Conservation (phyloP, 2,113 vertebrate genomes). For the Gopherus flavomarginatus region DNA sequence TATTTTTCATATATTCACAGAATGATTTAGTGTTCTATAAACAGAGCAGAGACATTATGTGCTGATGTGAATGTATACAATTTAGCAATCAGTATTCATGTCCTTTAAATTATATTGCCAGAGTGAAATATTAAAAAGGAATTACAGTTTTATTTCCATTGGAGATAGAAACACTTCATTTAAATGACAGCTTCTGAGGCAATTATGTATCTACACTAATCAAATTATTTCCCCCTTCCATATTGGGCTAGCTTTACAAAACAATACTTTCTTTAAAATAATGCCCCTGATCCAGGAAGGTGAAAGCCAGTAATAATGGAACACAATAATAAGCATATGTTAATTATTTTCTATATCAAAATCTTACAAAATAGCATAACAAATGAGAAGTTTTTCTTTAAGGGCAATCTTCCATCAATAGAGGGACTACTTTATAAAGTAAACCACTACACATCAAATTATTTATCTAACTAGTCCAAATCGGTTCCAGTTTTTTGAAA, state of each 20-base stretch:
- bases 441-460: not conserved
- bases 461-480: not conserved
- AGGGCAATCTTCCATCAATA: not conserved
- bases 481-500: not conserved
- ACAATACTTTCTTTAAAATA: slow-evolving; percentile 39
- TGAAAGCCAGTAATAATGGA: not conserved
- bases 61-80: slow-evolving; percentile 39
- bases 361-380: not conserved
- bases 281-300: not conserved
- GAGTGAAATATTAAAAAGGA: slow-evolving; percentile 58
- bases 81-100: slow-evolving; percentile 54
- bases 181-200: slow-evolving; percentile 54
- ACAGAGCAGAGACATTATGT: not conserved
- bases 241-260: slow-evolving; percentile 11
- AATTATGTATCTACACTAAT: slow-evolving; percentile 58
- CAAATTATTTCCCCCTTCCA: not conserved
- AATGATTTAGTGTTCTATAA: slow-evolving; percentile 53
- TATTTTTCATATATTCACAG: slow-evolving; percentile 52
- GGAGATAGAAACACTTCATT: slow-evolving; percentile 49
- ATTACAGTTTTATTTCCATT: slow-evolving; percentile 54
- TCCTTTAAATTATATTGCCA: slow-evolving; percentile 43
- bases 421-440: not conserved
- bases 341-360: not conserved
- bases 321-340: not conserved
- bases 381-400: not conserved